Conservation (phyloP, 2,113 vertebrate genomes). For the Hippocampus zosterae region DNA sequence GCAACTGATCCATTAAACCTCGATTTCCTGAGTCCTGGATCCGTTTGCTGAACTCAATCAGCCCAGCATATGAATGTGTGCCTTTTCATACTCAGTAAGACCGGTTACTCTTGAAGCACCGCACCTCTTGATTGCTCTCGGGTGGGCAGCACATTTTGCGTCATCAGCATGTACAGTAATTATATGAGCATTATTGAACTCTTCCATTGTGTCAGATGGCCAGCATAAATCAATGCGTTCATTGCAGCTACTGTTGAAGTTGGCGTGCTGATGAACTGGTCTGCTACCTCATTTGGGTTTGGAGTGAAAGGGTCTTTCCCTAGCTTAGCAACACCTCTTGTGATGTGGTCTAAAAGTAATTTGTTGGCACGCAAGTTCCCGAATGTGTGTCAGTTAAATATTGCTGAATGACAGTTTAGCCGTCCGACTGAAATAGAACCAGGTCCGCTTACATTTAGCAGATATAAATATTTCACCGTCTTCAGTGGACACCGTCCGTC, state of each 20-base stretch:
- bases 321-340: not conserved
- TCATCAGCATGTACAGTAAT: constrained; percentile 4
- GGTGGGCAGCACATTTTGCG: constrained; percentile 4
- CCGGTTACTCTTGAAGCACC: not conserved
- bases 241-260: not conserved
- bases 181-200: constrained; percentile 9
- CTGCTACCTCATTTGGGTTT: not conserved
- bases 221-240: constrained; percentile 9
- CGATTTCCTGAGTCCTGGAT: not conserved
- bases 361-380: not conserved
- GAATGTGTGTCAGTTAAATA: constrained; percentile 16
- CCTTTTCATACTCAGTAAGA: not conserved
- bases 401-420: constrained; percentile 17
- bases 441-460: constrained; percentile 20
- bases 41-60: not conserved
- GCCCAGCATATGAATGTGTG: not conserved
- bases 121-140: not conserved
- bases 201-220: constrained; percentile 1
- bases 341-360: constrained; percentile 3
- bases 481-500: constrained; percentile 27
- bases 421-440: constrained; percentile 25
- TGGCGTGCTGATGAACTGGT: constrained; percentile 3
- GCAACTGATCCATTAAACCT: not conserved
- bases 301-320: not conserved
- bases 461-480: constrained; percentile 39